Evolutionary conservation across 2,888 invertebrate genomes (phyloP).

Genomic region (Pyrrhosoma nymphula): DNA sequence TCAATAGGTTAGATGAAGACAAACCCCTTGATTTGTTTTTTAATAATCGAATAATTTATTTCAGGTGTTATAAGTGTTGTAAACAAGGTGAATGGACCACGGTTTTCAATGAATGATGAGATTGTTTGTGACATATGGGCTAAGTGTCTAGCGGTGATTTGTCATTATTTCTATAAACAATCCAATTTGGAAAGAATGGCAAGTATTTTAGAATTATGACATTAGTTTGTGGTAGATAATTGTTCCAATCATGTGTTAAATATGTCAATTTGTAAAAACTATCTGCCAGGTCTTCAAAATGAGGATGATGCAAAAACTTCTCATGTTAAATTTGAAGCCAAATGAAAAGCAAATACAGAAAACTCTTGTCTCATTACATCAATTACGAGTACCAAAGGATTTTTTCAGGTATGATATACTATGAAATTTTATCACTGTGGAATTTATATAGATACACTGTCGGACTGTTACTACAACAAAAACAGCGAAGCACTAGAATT

Average conservation of each 20-base stretch:
- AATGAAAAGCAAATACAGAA: constrained; percentile 80
- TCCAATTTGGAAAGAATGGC: constrained; percentile 79
- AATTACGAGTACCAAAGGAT: constrained; percentile 77
- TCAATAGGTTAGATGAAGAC: too few species aligned
- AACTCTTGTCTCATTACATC: constrained; percentile 77
- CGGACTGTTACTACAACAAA: too few species aligned
- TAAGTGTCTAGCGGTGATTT: constrained; percentile 81
- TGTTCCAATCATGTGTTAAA: background rate
- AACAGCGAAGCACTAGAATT: too few species aligned
- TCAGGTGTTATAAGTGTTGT: constrained; percentile 82
- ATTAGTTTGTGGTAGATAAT: background rate
- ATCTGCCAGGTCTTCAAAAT: background rate
- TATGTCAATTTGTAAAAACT: background rate
- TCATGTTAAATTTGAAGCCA: constrained; percentile 75
- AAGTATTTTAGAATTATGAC: constrained; percentile 70
- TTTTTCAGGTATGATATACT: constrained; percentile 78
- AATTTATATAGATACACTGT: too few species aligned
- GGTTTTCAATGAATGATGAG: constrained; percentile 81
- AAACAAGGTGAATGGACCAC: constrained; percentile 79
- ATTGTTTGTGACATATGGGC: constrained; percentile 81
- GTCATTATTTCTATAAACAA: constrained; percentile 81
- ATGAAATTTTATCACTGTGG: background rate
- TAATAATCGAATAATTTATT: background rate
- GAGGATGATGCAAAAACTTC: background rate
- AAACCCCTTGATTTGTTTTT: too few species aligned